Conservation (phyloP, 2,888 invertebrate genomes). For the Sceliomorpha sp. region DNA sequence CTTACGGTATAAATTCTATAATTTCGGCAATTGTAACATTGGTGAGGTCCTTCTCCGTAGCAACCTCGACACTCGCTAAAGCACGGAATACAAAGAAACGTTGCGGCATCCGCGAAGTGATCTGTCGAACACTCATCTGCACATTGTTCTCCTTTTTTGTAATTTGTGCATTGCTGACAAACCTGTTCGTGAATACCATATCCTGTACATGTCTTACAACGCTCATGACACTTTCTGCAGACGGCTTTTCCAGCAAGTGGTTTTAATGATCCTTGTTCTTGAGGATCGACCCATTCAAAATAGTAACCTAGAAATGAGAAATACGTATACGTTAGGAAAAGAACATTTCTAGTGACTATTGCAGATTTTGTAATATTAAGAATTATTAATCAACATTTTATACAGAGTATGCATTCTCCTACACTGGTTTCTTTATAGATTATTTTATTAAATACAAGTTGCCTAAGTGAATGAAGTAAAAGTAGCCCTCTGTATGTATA, state of each 20-base stretch:
- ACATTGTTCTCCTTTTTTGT: conserved; percentile 93
- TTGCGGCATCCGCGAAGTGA: conserved; percentile 89
- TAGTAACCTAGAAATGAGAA: conserved; percentile 89
- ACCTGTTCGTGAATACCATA: conserved; percentile 93
- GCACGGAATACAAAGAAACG: conserved; percentile 88
- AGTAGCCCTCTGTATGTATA: no score
- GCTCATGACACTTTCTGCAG: conserved; percentile 93
- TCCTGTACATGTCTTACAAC: conserved; percentile 93
- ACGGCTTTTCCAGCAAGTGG: conserved; percentile 91
- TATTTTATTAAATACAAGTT: no score
- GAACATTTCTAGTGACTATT: no score
- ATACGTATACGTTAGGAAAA: no score
- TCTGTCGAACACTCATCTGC: conserved; percentile 93
- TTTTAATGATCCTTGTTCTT: conserved; percentile 86
- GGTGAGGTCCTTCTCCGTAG: conserved; percentile 87
- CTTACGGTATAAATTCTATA: conserved; percentile 85
- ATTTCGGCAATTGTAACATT: conserved; percentile 90
- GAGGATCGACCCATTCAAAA: conserved; percentile 90
- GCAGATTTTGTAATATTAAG: no score
- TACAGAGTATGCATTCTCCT: no score
- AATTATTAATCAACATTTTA: no score
- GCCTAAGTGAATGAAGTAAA: no score
- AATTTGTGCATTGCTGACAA: conserved; percentile 93
- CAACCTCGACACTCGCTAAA: conserved; percentile 93
- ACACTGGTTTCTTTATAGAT: no score